Base-by-base conservation (phyloP, 1,140 invertebrate species). In the Subanguina moxae region DNA sequence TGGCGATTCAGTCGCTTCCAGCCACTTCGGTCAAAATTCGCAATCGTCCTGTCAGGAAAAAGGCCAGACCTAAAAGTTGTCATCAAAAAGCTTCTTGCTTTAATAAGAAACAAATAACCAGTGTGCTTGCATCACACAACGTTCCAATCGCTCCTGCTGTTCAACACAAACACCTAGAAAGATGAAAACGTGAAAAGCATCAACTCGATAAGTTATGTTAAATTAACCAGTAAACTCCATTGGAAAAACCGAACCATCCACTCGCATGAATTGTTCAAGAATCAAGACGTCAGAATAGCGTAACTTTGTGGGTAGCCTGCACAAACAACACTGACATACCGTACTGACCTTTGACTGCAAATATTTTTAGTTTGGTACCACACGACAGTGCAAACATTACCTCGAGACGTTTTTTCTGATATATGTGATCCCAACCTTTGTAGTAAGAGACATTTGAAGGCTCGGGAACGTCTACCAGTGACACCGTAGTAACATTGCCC, bases 101-200 rank as follows among this genome's bases (percentile, higher is more conserved):
- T 65, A 27, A 82, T 75, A 28, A 78, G 80, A 57, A 82, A 82
- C 15, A 82, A 67, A 1, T 11, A 38, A 38, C 80, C 80, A 82
- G 57, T 83, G 82, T 7, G 80, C 80, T 57, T 82, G 77, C 80
- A 82, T 83, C 15, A 82, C 79, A 73, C 80, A 82, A 52, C 81
- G 62, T 68, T 82, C 80, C 19, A 82, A 15, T 43, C 66, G 64
- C 42, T 77, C 64, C 61, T 82, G 80, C 66, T 82, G 81, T 11
- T 75, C 72, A 56, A 56, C 63, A 61, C 80, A 82, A n/a, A 82
- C 63, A 19, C 78, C 73, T 74, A 57, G 25, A 74, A 52, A 21
- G 48, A 52, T 38, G 11, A 38, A 38, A 38, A 38, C 11, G 32
- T 38, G 32, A 38, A 61, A 59, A 45, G 21, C 21, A 11, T 19